Evolutionary conservation across 2,888 invertebrate species (phyloP).

Genomic region (Sipha maydis): DNA sequence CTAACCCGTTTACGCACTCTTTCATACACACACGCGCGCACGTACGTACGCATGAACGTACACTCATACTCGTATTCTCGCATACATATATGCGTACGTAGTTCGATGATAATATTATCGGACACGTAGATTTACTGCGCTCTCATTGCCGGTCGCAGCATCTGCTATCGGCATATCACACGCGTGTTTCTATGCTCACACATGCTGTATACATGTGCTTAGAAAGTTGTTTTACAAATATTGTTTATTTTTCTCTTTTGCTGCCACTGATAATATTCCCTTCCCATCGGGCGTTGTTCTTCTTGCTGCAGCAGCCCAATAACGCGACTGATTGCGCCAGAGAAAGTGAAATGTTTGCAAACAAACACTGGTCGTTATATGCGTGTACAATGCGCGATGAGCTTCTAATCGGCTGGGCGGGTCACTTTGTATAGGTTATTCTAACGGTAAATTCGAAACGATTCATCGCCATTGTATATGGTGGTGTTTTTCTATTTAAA

Average conservation of each 20-base stretch:
- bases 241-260: constrained; percentile 5
- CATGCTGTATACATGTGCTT: constrained; percentile 38
- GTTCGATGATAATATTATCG: constrained; percentile 9
- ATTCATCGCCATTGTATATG: background rate
- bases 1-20: background rate
- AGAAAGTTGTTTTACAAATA: constrained; percentile 60
- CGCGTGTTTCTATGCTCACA: background rate
- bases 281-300: background rate
- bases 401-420: constrained; percentile 34
- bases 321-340: background rate
- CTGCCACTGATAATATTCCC: background rate
- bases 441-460: constrained; percentile 54
- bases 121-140: background rate
- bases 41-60: too few species aligned
- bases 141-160: background rate
- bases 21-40: background rate
- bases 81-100: background rate
- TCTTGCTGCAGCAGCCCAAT: background rate
- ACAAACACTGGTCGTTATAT: background rate
- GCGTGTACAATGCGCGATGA: background rate
- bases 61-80: background rate
- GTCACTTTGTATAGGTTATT: constrained; percentile 18
- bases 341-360: constrained; percentile 57
- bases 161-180: constrained; percentile 9
- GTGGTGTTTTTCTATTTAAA: background rate